phyloP scores from a whole-genome alignment of 2,888 invertebrate genomes.

The Nephrotoma guestfalica region DNA sequence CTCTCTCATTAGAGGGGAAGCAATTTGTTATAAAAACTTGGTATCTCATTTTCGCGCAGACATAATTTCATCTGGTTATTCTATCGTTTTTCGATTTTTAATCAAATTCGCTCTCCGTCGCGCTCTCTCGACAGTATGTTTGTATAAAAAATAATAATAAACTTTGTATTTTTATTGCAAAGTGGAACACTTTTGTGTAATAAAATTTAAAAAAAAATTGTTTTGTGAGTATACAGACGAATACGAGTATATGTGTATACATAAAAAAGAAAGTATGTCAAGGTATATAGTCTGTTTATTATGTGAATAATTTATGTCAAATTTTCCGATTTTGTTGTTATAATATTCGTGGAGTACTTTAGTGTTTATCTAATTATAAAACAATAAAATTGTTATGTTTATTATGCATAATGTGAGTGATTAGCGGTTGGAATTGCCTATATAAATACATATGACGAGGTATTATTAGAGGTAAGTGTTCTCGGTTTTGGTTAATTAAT shows the following conservation, averaged over 20 bases:
- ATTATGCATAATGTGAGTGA: background rate
- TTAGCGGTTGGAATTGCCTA: background rate
- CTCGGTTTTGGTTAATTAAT: background rate
- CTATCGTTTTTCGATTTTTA: background rate
- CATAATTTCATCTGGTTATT: background rate
- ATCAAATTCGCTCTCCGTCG: background rate
- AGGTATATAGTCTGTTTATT: background rate
- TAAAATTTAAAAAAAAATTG: background rate
- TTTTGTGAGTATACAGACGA: background rate
- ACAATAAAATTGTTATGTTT: background rate
- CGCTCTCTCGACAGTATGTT: background rate
- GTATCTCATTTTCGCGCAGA: background rate
- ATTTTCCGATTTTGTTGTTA: background rate
- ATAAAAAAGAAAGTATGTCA: conserved; percentile 1
- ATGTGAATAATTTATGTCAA: background rate
- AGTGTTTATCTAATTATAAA: background rate
- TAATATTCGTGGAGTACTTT: background rate
- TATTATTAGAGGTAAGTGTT: background rate
- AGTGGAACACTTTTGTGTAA: background rate
- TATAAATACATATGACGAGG: background rate
- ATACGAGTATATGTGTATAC: background rate
- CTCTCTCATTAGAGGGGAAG: background rate
- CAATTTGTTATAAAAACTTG: background rate
- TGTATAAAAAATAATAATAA: background rate
- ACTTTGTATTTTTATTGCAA: background rate